phyloP scores from a whole-genome alignment of 2,113 vertebrate genomes.

The Pterocles burchelli region DNA sequence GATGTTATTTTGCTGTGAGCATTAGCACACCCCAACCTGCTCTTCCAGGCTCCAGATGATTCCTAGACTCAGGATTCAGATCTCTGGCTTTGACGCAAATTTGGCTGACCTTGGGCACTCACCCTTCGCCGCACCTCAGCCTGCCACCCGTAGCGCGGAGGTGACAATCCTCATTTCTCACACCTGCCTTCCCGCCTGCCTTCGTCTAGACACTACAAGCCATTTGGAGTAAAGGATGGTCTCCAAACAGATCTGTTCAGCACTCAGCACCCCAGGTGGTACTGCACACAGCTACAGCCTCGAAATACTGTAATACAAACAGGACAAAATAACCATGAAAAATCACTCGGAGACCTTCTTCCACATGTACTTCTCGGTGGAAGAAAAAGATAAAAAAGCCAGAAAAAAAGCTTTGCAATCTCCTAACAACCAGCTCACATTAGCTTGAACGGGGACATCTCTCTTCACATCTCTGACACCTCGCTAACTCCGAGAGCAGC shows the following conservation, averaged over 20 bases:
- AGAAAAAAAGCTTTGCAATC: not conserved
- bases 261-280: not conserved
- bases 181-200: conserved; percentile 6
- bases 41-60: not conserved
- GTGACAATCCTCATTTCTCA: conserved; percentile 10
- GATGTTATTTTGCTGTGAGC: accelerated
- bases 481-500: not conserved
- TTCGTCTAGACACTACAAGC: not conserved
- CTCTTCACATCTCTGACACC: not conserved
- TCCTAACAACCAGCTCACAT: not conserved
- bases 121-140: not conserved
- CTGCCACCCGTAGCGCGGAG: not conserved
- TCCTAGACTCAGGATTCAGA: not conserved
- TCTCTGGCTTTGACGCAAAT: not conserved
- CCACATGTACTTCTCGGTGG: not conserved
- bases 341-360: not conserved
- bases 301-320: not conserved
- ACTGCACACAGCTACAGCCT: not conserved
- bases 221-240: not conserved
- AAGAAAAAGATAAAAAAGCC: not conserved
- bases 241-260: not conserved
- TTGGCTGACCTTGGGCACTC: not conserved
- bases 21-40: not conserved
- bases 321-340: not conserved
- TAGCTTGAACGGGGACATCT: not conserved